Conservation (phyloP, 2,888 invertebrate genomes). For the Drosophila kanekoi region DNA sequence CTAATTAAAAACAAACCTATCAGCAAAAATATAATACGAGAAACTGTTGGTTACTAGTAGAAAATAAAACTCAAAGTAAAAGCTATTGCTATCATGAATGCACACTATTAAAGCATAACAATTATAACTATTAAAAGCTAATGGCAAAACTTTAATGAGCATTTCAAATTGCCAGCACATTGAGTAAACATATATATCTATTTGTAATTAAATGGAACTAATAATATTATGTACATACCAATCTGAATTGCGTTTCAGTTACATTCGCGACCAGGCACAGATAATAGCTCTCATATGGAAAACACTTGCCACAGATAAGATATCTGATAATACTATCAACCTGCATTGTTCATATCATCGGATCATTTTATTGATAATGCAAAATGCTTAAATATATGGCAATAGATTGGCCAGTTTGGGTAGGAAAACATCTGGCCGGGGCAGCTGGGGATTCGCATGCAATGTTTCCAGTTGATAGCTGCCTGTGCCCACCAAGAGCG, state of each 20-base stretch:
- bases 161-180: conserved; percentile 24
- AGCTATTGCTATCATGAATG: conserved; percentile 19
- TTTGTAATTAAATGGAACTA: conserved; percentile 41
- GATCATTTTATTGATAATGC: conserved; percentile 22
- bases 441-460: conserved; percentile 87
- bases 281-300: conserved; percentile 5
- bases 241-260: conserved; percentile 15
- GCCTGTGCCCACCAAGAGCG: conserved; percentile 94
- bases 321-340: not conserved
- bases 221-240: conserved; percentile 25
- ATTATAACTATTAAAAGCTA: conserved; percentile 23
- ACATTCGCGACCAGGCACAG: not conserved
- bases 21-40: not conserved
- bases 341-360: not conserved
- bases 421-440: conserved; percentile 90
- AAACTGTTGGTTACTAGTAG: conserved; percentile 19
- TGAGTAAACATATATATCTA: conserved; percentile 13
- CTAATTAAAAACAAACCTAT: not conserved
- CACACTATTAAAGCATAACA: conserved; percentile 14
- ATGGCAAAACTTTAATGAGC: not conserved
- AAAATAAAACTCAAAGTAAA: conserved; percentile 14
- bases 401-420: conserved; percentile 90
- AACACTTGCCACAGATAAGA: conserved; percentile 16
- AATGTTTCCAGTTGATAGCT: conserved; percentile 88
- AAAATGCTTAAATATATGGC: conserved; percentile 56